phyloP scores from a whole-genome alignment of 1,140 invertebrate genomes.

The Cydia strobilella region DNA sequence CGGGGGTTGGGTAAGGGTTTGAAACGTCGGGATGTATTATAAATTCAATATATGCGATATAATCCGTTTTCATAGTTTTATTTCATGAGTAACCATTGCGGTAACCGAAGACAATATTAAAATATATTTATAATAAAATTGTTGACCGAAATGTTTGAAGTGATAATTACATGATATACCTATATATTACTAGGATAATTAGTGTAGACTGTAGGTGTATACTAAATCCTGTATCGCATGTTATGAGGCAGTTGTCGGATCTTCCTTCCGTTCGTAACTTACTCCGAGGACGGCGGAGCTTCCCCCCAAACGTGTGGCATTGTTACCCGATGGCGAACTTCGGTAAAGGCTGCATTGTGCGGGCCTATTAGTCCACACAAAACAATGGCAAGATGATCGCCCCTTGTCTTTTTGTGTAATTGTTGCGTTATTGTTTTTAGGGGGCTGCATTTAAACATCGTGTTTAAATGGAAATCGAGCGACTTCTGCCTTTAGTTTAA shows the following conservation, averaged over 20 bases:
- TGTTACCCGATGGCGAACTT: slow-evolving; percentile 66
- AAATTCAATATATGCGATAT: no score
- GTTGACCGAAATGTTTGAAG: no score
- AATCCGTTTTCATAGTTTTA: no score
- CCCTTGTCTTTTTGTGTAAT: slow-evolving; percentile 27
- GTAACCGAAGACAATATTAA: no score
- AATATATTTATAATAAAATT: no score
- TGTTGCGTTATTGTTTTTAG: slow-evolving; percentile 21
- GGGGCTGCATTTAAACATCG: background rate
- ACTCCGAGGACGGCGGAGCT: slow-evolving; percentile 35
- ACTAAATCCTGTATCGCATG: background rate
- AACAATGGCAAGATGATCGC: slow-evolving; percentile 26
- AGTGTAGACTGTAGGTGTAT: background rate
- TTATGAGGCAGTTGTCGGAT: background rate
- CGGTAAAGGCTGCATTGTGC: slow-evolving; percentile 54
- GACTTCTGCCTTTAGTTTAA: slow-evolving; percentile 33
- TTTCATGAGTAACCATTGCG: no score
- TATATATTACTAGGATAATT: background rate
- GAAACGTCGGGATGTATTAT: no score
- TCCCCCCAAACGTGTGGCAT: slow-evolving; percentile 58
- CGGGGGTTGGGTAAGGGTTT: no score
- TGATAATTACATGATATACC: no score
- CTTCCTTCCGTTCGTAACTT: slow-evolving; percentile 37
- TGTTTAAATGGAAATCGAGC: background rate
- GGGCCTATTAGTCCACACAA: slow-evolving; percentile 32